phyloP scores from a whole-genome alignment of 53 echinoderm and acorn worm species.

The Holothuria scabra region DNA sequence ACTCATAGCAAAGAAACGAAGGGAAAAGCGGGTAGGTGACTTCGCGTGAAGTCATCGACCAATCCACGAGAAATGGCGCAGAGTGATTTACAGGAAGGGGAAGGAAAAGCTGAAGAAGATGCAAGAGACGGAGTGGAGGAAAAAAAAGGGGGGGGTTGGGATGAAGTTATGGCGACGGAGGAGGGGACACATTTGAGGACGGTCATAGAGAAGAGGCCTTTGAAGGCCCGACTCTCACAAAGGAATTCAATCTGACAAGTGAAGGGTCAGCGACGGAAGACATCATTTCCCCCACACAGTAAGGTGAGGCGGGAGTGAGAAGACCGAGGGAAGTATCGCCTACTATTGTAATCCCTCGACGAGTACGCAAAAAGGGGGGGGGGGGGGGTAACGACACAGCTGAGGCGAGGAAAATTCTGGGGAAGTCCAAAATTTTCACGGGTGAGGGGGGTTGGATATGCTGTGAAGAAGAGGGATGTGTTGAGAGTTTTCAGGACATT shows the following conservation, averaged over 20 bases:
- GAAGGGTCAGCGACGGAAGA: not conserved
- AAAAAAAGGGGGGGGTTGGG: not conserved
- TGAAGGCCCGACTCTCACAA: no score
- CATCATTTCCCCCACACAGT: not conserved
- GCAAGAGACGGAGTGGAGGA: not conserved
- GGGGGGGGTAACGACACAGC: not conserved
- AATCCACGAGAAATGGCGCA: not conserved
- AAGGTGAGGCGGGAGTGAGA: not conserved
- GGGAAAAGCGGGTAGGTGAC: not conserved
- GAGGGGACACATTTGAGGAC: not conserved
- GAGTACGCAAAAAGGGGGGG: not conserved
- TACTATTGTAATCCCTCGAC: not conserved
- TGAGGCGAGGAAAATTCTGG: not conserved
- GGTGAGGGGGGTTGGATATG: constrained; percentile 3
- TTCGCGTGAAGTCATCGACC: not conserved
- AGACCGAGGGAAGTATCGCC: not conserved
- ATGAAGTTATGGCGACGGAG: not conserved
- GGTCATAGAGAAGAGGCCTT: no score
- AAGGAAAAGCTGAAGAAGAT: not conserved
- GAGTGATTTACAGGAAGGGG: not conserved
- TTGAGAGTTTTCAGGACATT: not conserved
- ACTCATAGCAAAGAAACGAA: not conserved
- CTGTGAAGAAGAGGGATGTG: not conserved
- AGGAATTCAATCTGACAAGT: no score
- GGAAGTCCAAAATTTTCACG: not conserved